phyloP scores from a whole-genome alignment of 2,113 vertebrate genomes.

The Tylochromis polylepis region DNA sequence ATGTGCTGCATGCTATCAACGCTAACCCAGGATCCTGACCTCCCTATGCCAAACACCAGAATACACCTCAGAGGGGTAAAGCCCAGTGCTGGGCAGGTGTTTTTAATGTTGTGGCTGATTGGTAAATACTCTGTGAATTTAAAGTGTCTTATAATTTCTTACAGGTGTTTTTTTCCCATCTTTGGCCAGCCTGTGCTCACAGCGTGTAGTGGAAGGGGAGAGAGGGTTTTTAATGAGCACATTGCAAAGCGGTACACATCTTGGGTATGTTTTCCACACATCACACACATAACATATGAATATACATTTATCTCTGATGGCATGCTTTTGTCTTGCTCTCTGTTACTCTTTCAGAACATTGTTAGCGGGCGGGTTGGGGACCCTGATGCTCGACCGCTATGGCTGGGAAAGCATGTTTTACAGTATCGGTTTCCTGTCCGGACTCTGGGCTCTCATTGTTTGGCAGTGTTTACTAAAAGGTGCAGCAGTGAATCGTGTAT shows the following conservation, averaged over 20 bases:
- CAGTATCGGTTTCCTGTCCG: conserved; percentile 72
- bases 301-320: background rate
- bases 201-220: conserved; percentile 77
- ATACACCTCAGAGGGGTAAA: background rate
- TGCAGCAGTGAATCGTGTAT: background rate
- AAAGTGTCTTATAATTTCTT: background rate
- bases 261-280: conserved; percentile 75
- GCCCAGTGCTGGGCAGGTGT: background rate
- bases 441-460: conserved; percentile 80
- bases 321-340: background rate
- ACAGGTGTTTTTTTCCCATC: conserved; percentile 73
- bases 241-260: conserved; percentile 77
- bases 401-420: conserved; percentile 90
- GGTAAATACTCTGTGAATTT: background rate
- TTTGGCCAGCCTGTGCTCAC: conserved; percentile 75
- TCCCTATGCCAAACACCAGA: background rate
- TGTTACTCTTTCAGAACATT: conserved; percentile 70
- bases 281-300: background rate
- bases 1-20: background rate
- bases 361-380: conserved; percentile 80
- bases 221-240: conserved; percentile 82
- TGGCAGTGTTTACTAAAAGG: conserved; percentile 77
- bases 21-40: background rate
- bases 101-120: background rate
- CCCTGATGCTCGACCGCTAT: conserved; percentile 78